Conservation (phyloP, 2,888 invertebrate species). For the Blastobasis adustella region DNA sequence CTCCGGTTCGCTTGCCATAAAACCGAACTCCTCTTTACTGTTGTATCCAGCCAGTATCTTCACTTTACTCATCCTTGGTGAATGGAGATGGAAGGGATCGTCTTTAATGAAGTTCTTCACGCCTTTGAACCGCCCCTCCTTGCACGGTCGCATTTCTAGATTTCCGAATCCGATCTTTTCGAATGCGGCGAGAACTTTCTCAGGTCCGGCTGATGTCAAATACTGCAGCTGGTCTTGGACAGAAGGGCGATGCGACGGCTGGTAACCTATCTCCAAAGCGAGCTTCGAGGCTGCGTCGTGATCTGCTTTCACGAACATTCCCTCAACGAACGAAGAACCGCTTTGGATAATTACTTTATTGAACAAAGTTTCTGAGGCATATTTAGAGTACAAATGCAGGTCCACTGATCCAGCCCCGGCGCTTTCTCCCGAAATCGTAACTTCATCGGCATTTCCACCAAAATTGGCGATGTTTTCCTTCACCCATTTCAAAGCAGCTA, state of each 20-base stretch:
- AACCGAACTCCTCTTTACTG: slow-evolving; percentile 30
- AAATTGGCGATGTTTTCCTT: slow-evolving; percentile 41
- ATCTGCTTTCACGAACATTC: slow-evolving; percentile 26
- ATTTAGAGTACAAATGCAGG: slow-evolving; percentile 33
- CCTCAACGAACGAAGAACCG: slow-evolving; percentile 30
- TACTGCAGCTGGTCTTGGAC: slow-evolving; percentile 14
- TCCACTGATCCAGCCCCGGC: slow-evolving; percentile 46
- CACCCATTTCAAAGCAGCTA: slow-evolving; percentile 42
- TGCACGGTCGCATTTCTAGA: slow-evolving; percentile 27
- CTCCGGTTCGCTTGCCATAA: slow-evolving; percentile 19
- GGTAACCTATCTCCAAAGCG: slow-evolving; percentile 30
- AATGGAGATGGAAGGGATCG: slow-evolving; percentile 21
- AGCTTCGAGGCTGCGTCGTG: slow-evolving; percentile 29
- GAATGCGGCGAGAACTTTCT: slow-evolving; percentile 28
- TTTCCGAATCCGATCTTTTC: slow-evolving; percentile 12
- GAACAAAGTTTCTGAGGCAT: slow-evolving; percentile 27
- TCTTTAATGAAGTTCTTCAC: slow-evolving; percentile 24
- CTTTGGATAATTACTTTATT: slow-evolving; percentile 41
- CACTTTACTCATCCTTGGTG: slow-evolving; percentile 19
- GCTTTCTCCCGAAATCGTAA: slow-evolving; percentile 49
- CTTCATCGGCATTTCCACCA: slow-evolving; percentile 36
- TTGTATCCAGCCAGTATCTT: slow-evolving; percentile 36
- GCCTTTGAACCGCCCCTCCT: slow-evolving; percentile 26
- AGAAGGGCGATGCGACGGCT: slow-evolving; percentile 3
- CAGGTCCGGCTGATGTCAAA: slow-evolving; percentile 26